These are phyloP conservation scores for Cygnus olor DNA, from an alignment of 2,797 vertebrate genomes.

Conservation along the genomic window DNA sequence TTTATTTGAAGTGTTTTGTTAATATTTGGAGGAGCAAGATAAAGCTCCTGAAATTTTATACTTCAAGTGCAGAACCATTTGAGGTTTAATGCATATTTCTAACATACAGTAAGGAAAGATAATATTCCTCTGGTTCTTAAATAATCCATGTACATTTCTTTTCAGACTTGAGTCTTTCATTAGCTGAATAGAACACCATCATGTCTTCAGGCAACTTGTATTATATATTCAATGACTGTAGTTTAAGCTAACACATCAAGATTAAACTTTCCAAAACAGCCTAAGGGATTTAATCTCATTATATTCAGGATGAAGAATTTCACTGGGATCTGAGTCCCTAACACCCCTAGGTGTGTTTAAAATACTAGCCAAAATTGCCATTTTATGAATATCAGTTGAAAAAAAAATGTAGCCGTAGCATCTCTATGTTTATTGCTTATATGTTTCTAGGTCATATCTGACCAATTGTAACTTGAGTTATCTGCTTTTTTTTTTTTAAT, in stretches of 20 bases:
- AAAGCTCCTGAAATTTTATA: not conserved
- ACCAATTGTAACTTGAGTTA: not conserved
- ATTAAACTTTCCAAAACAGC: constrained; percentile 52
- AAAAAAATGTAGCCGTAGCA: not conserved
- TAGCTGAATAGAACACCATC: constrained; percentile 33
- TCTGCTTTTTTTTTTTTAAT: not conserved
- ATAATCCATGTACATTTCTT: constrained; percentile 61
- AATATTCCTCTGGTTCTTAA: constrained; percentile 36
- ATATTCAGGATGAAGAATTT: not conserved
- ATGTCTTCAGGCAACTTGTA: constrained; percentile 57
- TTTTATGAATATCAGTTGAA: not conserved
- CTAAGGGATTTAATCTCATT: constrained; percentile 35
- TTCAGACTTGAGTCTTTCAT: constrained; percentile 12
- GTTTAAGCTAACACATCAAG: constrained; percentile 56
- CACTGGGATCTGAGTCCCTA: not conserved
- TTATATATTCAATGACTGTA: constrained; percentile 58
- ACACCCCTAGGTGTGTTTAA: constrained; percentile 2
- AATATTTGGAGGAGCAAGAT: not conserved
- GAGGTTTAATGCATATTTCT: not conserved
- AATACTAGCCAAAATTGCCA: not conserved
- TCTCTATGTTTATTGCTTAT: not conserved
- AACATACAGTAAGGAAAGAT: not conserved
- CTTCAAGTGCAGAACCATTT: not conserved
- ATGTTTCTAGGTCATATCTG: not conserved
- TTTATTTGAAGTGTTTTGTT: not conserved